phyloP scores from a whole-genome alignment of 1,140 invertebrate species.

The Apis cerana region DNA sequence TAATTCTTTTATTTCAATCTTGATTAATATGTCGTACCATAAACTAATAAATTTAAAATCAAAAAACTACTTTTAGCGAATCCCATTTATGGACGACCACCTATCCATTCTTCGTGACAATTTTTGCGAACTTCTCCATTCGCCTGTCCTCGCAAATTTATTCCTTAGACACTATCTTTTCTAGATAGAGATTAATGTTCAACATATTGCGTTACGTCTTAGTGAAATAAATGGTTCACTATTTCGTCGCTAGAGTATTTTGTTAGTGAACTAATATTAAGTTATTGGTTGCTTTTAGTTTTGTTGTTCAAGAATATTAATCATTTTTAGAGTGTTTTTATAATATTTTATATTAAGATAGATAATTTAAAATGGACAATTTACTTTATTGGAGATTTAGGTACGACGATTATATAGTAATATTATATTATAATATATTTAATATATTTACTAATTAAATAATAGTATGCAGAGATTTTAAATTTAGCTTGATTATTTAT shows the following conservation, averaged over 20 bases:
- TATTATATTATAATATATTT: too few relatives aligned
- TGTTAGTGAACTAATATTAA: too few relatives aligned
- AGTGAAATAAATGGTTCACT: conserved; percentile 4
- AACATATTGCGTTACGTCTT: neutral
- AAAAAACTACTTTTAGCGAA: neutral
- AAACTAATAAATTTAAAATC: conserved; percentile 21
- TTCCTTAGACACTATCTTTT: neutral
- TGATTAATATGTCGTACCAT: neutral
- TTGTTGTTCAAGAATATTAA: neutral
- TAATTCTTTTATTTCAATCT: conserved; percentile 1
- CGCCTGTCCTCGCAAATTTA: neutral
- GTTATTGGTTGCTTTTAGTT: neutral
- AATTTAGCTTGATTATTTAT: too few relatives aligned
- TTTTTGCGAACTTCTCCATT: neutral
- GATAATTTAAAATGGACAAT: too few relatives aligned
- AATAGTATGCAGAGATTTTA: too few relatives aligned
- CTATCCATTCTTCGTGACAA: neutral
- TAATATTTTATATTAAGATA: too few relatives aligned
- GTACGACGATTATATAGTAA: too few relatives aligned
- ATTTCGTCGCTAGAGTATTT: neutral
- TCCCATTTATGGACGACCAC: neutral
- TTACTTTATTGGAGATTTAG: too few relatives aligned
- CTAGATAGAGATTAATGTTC: conserved; percentile 22
- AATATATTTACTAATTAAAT: too few relatives aligned
- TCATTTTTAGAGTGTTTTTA: too few relatives aligned